Conservation (phyloP, 2,113 vertebrate genomes). For the Amphiprion ocellaris region DNA sequence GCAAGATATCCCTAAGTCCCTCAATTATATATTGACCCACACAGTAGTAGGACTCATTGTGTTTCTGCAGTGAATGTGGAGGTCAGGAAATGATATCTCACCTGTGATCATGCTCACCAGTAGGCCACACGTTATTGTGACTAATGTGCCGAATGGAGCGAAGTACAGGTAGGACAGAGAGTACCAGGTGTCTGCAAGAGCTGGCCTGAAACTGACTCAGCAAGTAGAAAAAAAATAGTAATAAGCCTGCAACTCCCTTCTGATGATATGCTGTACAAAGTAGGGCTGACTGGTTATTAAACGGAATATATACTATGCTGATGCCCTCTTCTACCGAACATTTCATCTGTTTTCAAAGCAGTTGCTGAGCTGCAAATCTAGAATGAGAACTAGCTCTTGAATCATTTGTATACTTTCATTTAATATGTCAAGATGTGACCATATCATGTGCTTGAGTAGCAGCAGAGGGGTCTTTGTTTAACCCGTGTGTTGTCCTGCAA, state of each 20-base stretch:
- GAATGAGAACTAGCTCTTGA: neutral
- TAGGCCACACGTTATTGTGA: conserved; percentile 76
- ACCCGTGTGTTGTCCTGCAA: too few relatives aligned
- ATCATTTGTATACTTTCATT: neutral
- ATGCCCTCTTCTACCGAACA: too few relatives aligned
- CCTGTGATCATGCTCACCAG: conserved; percentile 82
- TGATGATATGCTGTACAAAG: too few relatives aligned
- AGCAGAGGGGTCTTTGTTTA: neutral
- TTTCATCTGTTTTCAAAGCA: too few relatives aligned
- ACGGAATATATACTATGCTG: too few relatives aligned
- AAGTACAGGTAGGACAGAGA: conserved; percentile 87
- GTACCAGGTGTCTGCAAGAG: conserved; percentile 85
- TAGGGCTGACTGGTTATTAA: too few relatives aligned
- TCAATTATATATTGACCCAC: too few relatives aligned
- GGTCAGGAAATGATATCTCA: conserved; percentile 43
- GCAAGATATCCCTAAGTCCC: too few relatives aligned
- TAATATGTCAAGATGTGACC: neutral
- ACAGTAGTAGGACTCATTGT: neutral
- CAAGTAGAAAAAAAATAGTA: neutral
- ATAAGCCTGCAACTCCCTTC: neutral
- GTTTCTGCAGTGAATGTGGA: neutral
- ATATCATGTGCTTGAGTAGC: neutral
- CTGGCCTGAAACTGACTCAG: conserved; percentile 75
- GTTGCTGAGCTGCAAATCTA: too few relatives aligned
- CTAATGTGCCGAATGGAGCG: conserved; percentile 75